phyloP scores from a whole-genome alignment of 2,113 vertebrate species.

The Vicugna pacos region DNA sequence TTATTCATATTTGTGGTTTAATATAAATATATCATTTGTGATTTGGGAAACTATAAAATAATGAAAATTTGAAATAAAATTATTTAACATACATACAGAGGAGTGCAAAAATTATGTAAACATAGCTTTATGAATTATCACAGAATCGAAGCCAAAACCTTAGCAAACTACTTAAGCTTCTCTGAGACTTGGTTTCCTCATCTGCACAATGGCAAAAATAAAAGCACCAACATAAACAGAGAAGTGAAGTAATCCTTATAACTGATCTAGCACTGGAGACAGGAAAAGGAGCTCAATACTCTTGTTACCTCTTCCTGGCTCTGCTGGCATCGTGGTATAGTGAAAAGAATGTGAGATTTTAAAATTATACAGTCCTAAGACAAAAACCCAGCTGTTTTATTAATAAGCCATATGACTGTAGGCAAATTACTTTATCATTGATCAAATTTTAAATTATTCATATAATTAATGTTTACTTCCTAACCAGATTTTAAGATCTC shows the following conservation, averaged over 20 bases:
- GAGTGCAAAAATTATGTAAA: not conserved
- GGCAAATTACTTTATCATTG: not conserved
- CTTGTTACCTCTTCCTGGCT: not conserved
- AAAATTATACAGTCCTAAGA: not conserved
- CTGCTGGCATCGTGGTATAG: not conserved
- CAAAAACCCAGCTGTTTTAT: not conserved
- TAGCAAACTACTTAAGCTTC: not conserved
- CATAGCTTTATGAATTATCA: not conserved
- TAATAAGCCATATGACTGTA: not conserved
- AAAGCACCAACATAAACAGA: not conserved
- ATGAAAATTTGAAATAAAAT: constrained; percentile 31
- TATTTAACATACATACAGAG: not conserved
- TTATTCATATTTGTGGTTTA: constrained; percentile 15
- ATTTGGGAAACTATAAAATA: not conserved
- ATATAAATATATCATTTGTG: not conserved
- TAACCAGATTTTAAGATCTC: not conserved
- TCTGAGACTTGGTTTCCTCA: not conserved
- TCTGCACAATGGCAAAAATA: not conserved
- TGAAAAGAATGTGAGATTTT: not conserved
- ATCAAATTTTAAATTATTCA: not conserved
- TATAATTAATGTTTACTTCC: not conserved
- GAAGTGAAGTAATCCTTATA: not conserved
- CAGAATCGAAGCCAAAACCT: constrained; percentile 1
- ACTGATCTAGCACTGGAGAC: not conserved
- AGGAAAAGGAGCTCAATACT: not conserved